Evolutionary conservation across 2,113 vertebrate species (phyloP).

Genomic region (Regulus satrapa): DNA sequence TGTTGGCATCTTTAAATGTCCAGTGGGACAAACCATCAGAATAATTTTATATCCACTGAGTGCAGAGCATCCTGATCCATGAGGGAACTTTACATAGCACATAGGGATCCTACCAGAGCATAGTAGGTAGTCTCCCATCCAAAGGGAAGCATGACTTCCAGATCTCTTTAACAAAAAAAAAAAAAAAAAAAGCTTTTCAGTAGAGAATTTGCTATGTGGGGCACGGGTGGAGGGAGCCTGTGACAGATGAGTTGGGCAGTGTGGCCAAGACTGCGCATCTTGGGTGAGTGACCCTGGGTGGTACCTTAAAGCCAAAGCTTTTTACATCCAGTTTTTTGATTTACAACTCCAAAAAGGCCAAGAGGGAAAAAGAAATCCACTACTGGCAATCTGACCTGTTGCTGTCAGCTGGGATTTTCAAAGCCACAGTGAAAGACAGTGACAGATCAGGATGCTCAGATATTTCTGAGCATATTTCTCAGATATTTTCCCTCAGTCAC

Average conservation of each 20-base stretch:
- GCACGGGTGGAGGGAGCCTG: accelerated
- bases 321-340: background rate
- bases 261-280: accelerated
- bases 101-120: background rate
- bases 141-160: background rate
- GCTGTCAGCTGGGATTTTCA: background rate
- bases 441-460: background rate
- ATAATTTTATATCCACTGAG: background rate
- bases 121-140: background rate
- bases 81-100: background rate
- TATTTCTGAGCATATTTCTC: no score
- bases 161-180: background rate
- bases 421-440: background rate
- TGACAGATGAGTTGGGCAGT: background rate
- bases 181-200: background rate
- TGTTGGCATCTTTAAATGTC: background rate
- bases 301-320: background rate
- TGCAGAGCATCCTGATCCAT: background rate
- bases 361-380: background rate
- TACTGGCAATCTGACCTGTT: background rate
- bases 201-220: background rate
- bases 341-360: background rate
- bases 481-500: background rate
- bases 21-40: background rate
- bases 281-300: background rate